Evolutionary conservation across 2,797 vertebrate genomes (phyloP).

Genomic region (Thunnus albacares): DNA sequence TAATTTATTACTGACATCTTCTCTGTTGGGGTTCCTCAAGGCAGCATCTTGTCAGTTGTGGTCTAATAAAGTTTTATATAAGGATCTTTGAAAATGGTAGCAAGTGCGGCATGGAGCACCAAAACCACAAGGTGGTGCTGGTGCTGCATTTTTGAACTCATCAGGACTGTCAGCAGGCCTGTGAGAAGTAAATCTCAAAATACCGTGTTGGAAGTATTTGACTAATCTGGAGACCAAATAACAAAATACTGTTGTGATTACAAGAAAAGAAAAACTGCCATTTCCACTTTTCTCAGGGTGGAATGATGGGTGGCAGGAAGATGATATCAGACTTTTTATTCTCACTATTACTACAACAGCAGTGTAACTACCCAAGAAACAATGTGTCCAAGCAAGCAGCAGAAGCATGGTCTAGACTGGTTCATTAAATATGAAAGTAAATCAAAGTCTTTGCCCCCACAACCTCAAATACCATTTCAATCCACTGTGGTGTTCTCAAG

Average conservation of each 20-base stretch:
- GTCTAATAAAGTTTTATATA: not conserved
- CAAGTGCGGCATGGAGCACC: not conserved
- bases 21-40: not conserved
- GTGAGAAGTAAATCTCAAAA: not conserved
- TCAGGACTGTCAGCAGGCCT: not conserved
- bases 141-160: constrained; percentile 1
- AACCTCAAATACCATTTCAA: constrained; percentile 53
- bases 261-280: constrained; percentile 19
- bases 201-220: not conserved
- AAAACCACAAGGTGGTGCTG: constrained; percentile 60
- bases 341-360: constrained; percentile 38
- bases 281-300: constrained; percentile 18
- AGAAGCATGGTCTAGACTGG: constrained; percentile 4
- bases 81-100: not conserved
- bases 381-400: not conserved
- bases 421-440: constrained; percentile 53
- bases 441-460: constrained; percentile 43
- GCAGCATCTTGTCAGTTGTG: not conserved
- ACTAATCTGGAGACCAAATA: constrained; percentile 12
- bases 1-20: not conserved
- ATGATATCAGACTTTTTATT: constrained; percentile 14
- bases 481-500: constrained; percentile 35
- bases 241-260: constrained; percentile 32
- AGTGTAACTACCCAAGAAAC: constrained; percentile 33
- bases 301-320: constrained; percentile 16